phyloP scores from a whole-genome alignment of 1,140 invertebrate genomes.

The Aphelenchoides besseyi region DNA sequence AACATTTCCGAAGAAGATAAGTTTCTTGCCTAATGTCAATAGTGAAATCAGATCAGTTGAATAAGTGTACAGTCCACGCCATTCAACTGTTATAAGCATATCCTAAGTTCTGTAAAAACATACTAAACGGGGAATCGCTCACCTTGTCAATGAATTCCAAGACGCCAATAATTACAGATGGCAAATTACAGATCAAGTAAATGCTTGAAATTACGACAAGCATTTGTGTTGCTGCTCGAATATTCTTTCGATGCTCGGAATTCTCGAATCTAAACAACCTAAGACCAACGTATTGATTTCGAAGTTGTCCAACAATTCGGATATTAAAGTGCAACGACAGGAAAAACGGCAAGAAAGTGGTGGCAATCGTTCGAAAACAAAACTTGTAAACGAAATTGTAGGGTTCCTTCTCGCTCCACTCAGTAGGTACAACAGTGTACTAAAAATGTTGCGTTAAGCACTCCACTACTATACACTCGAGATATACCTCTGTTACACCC shows the following conservation, averaged over 20 bases:
- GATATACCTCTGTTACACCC: constrained; percentile 42
- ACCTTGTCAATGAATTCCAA: constrained; percentile 54
- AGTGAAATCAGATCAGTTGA: constrained; percentile 55
- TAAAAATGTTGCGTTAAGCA: neutral
- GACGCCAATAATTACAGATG: constrained; percentile 51
- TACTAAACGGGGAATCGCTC: no score
- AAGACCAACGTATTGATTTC: constrained; percentile 51
- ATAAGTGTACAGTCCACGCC: constrained; percentile 55
- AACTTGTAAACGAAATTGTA: constrained; percentile 57
- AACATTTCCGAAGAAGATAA: no score
- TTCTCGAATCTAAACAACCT: constrained; percentile 56
- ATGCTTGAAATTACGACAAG: constrained; percentile 51
- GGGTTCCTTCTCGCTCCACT: constrained; percentile 50
- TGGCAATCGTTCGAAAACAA: constrained; percentile 54
- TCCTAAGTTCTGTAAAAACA: no score
- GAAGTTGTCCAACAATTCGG: constrained; percentile 47
- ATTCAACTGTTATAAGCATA: constrained; percentile 19
- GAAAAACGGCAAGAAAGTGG: constrained; percentile 56
- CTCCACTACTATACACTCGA: neutral
- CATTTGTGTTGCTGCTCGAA: constrained; percentile 53
- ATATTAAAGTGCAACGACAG: constrained; percentile 52
- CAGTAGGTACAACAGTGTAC: constrained; percentile 26
- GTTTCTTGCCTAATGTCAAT: constrained; percentile 47
- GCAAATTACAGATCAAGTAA: constrained; percentile 53
- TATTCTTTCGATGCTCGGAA: constrained; percentile 53